Evolutionary conservation across 2,888 invertebrate species (phyloP).

Genomic region (Orthosia incerta): DNA sequence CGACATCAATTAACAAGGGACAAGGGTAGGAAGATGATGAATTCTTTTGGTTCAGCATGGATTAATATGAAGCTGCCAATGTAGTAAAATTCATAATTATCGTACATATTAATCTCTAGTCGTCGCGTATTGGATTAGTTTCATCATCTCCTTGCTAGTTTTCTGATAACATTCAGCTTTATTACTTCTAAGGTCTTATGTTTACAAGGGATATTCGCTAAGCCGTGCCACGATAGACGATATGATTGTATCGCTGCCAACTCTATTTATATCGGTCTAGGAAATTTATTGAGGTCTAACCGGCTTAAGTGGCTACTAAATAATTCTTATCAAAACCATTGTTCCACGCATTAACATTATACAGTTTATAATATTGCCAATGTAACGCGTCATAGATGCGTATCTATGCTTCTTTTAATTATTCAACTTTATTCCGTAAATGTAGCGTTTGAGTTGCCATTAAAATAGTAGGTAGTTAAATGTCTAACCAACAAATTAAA

Average conservation of each 20-base stretch:
- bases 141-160: conserved; percentile 20
- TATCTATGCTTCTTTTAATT: conserved; percentile 51
- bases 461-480: conserved; percentile 26
- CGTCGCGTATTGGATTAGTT: not conserved
- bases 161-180: conserved; percentile 19
- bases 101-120: not conserved
- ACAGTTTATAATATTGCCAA: conserved; percentile 59
- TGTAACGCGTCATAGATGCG: conserved; percentile 56
- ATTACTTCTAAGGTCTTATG: conserved; percentile 20
- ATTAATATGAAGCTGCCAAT: not conserved
- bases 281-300: conserved; percentile 57
- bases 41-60: not conserved
- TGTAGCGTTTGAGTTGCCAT: conserved; percentile 6
- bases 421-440: conserved; percentile 23
- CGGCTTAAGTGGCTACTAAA: conserved; percentile 59
- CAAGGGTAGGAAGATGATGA: not conserved
- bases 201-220: conserved; percentile 40
- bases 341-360: conserved; percentile 60
- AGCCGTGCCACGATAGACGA: conserved; percentile 55
- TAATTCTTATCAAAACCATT: conserved; percentile 63
- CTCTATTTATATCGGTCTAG: conserved; percentile 55
- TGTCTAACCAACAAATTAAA: conserved; percentile 66
- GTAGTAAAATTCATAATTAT: not conserved
- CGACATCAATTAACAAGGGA: too few relatives aligned
- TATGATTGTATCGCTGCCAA: conserved; percentile 61